These are phyloP conservation scores for Eriocheir sinensis DNA, from an alignment of 1,140 invertebrate species.

Conservation along the genomic window DNA sequence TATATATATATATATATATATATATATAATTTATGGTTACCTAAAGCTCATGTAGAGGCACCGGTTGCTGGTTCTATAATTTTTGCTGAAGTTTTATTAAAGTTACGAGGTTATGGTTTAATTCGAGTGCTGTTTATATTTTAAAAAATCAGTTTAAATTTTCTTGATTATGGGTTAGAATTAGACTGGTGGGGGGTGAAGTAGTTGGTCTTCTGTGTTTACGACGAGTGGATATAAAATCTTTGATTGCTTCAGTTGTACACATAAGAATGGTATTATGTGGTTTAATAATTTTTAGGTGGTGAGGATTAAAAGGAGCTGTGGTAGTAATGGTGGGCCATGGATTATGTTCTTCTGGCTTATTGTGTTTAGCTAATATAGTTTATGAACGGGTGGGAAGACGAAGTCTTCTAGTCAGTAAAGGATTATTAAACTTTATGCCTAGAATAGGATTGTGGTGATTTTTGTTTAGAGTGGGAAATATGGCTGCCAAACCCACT, in stretches of 20 bases:
- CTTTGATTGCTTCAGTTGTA: slow-evolving; percentile 37
- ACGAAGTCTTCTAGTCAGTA: slow-evolving; percentile 79
- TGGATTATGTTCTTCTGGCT: slow-evolving; percentile 85
- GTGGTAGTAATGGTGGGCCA: slow-evolving; percentile 86
- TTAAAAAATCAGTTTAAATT: not conserved
- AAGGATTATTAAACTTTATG: no score
- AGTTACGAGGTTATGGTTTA: slow-evolving; percentile 34
- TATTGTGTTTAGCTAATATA: slow-evolving; percentile 88
- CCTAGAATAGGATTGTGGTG: no score
- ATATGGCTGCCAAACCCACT: no score
- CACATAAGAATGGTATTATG: slow-evolving; percentile 82
- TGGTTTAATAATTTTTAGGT: slow-evolving; percentile 80
- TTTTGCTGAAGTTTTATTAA: slow-evolving; percentile 85
- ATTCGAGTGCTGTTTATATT: not conserved
- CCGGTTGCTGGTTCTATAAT: slow-evolving; percentile 87
- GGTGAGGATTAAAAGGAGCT: slow-evolving; percentile 50
- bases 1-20: not conserved
- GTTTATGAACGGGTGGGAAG: slow-evolving; percentile 84
- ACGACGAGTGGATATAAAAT: not conserved
- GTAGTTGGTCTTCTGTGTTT: no score
- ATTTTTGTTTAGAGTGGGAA: no score
- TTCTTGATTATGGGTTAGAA: not conserved
- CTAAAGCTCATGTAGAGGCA: slow-evolving; percentile 89
- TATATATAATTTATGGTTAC: slow-evolving; percentile 84
- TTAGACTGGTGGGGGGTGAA: slow-evolving; percentile 13